Evolutionary conservation across 2,113 vertebrate genomes (phyloP).

Genomic region (Oreochromis aureus): DNA sequence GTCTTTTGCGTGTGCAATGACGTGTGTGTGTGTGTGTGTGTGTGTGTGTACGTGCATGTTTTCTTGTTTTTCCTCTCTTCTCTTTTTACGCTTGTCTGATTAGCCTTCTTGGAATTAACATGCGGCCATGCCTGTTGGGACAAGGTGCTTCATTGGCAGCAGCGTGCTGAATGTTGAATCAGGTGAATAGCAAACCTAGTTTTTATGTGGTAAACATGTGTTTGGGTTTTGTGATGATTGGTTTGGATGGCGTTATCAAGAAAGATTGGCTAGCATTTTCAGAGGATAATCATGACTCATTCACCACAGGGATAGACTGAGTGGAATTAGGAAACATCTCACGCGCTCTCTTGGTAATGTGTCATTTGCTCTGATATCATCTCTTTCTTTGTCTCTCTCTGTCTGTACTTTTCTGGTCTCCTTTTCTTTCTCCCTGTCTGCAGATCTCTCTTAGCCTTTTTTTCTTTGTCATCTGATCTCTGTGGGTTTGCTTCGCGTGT

Average conservation of each 20-base stretch:
- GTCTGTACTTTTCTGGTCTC: neutral
- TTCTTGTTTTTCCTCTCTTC: neutral
- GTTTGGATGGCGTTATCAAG: conserved; percentile 30
- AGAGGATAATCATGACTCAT: conserved; percentile 16
- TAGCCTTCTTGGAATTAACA: neutral
- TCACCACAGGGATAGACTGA: neutral
- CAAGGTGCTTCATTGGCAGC: neutral
- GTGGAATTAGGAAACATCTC: conserved; percentile 27
- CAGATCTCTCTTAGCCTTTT: neutral
- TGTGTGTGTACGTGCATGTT: neutral
- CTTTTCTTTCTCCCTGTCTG: neutral
- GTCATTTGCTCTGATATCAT: conserved; percentile 36
- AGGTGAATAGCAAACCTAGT: neutral
- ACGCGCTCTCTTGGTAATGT: conserved; percentile 8
- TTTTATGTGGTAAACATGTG: conserved; percentile 14
- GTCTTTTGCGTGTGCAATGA: neutral
- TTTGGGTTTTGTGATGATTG: conserved; percentile 32
- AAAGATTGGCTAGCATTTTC: neutral
- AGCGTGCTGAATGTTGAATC: neutral
- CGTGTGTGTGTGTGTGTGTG: neutral
- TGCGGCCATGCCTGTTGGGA: neutral
- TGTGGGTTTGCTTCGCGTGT: neutral
- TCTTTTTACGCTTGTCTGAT: neutral
- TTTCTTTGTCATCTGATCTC: neutral
- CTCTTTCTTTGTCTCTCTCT: conserved; percentile 3